Percentiles rank a stretch among this genome's conserved stretches.
These are phyloP conservation scores for Pammene fasciana DNA, from an alignment of 2,888 invertebrate species.

Conservation along the genomic window DNA sequence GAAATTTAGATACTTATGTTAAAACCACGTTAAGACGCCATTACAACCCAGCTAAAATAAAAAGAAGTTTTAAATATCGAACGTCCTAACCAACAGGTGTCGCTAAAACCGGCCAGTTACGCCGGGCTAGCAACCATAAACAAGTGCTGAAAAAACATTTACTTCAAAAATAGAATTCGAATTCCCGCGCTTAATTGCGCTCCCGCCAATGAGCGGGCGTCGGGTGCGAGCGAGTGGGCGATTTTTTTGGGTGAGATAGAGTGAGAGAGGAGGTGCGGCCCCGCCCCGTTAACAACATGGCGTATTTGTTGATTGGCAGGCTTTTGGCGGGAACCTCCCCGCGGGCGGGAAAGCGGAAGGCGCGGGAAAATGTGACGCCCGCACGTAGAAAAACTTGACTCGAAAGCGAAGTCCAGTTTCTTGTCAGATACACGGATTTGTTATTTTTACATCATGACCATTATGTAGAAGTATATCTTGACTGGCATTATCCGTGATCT, in stretches of 20 bases:
- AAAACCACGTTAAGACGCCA: slow-evolving; percentile 54
- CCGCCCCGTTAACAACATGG: slow-evolving; percentile 87
- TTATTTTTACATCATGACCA: slow-evolving; percentile 15
- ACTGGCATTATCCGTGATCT: slow-evolving; percentile 20
- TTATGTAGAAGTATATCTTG: slow-evolving; percentile 6
- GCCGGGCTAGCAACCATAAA: slow-evolving; percentile 60
- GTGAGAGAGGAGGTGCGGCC: slow-evolving; percentile 60
- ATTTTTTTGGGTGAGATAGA: slow-evolving; percentile 61
- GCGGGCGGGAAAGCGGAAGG: slow-evolving; percentile 56
- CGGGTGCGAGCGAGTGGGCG: slow-evolving; percentile 66
- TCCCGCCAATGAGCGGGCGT: slow-evolving; percentile 74
- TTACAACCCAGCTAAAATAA: slow-evolving; percentile 61
- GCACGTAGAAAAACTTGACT: slow-evolving; percentile 33
- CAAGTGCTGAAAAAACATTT: slow-evolving; percentile 79
- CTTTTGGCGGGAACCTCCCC: slow-evolving; percentile 66
- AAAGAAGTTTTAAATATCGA: slow-evolving; percentile 50
- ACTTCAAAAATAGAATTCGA: slow-evolving; percentile 82
- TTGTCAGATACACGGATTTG: slow-evolving; percentile 23
- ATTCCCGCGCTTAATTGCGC: slow-evolving; percentile 82
- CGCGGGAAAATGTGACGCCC: slow-evolving; percentile 65
- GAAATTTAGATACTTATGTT: slow-evolving; percentile 72
- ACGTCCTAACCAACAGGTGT: slow-evolving; percentile 62
- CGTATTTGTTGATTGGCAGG: slow-evolving; percentile 85
- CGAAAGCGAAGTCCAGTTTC: slow-evolving; percentile 17
- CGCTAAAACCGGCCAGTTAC: slow-evolving; percentile 61